These are phyloP conservation scores for Drosophila guanche DNA, from an alignment of 1,140 invertebrate species.

Conservation along the genomic window DNA sequence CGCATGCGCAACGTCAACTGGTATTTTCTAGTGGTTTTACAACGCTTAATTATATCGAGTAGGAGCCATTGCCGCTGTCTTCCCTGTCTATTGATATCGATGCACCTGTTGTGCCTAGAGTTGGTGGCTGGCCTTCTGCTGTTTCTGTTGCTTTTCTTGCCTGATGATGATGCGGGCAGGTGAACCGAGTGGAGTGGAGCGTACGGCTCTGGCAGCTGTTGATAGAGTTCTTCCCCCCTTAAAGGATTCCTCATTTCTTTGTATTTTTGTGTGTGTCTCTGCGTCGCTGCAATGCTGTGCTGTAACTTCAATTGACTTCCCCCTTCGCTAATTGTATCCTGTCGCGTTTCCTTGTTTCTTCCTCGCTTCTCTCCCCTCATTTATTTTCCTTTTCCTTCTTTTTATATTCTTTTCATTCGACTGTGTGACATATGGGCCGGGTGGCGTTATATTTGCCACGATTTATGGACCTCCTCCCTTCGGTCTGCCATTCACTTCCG, in stretches of 20 bases:
- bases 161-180: conserved; percentile 51
- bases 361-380: conserved; percentile 2
- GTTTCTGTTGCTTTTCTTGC: background rate
- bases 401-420: conserved; percentile 25
- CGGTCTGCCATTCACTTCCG: conserved; percentile 49
- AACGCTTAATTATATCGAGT: conserved; percentile 67
- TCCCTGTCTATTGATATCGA: conserved; percentile 39
- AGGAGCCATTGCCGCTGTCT: background rate
- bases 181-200: conserved; percentile 42
- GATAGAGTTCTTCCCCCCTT: conserved; percentile 28
- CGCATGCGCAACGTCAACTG: conserved; percentile 64
- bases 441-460: conserved; percentile 73
- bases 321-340: conserved; percentile 72
- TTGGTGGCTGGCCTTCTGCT: conserved; percentile 39
- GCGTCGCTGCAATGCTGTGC: conserved; percentile 44
- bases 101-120: conserved; percentile 66
- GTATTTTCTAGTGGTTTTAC: conserved; percentile 54
- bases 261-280: too few species aligned
- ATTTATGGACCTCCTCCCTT: conserved; percentile 65
- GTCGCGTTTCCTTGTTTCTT: conserved; percentile 55
- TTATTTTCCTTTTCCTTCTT: conserved; percentile 35
- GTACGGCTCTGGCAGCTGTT: conserved; percentile 54
- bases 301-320: conserved; percentile 74
- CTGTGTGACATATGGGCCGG: conserved; percentile 64
- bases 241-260: conserved; percentile 42